Evolutionary conservation across 2,797 vertebrate genomes (phyloP).

Genomic region (Merluccius polli): DNA sequence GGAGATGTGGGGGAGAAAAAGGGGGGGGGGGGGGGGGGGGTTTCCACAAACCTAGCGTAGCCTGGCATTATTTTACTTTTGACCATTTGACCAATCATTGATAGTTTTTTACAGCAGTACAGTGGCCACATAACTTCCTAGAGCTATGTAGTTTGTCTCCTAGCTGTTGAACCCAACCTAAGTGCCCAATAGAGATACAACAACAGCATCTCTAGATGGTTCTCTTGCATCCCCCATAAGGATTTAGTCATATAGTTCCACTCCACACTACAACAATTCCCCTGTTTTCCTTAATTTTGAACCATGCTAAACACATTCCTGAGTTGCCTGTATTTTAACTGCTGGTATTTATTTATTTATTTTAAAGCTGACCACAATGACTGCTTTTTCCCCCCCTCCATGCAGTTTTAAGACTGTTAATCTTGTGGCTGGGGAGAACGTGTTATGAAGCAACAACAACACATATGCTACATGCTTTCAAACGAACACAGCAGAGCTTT

Average conservation of each 20-base stretch:
- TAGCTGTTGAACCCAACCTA: neutral
- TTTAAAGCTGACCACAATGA: slow-evolving; percentile 66
- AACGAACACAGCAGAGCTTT: neutral
- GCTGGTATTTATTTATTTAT: neutral
- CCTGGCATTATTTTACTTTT: no score
- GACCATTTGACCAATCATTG: no score
- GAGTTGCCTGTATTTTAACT: slow-evolving; percentile 4
- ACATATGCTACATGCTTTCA: neutral
- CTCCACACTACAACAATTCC: neutral
- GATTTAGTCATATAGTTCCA: neutral
- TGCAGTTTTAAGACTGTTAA: slow-evolving; percentile 68
- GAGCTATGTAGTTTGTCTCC: neutral
- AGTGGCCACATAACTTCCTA: no score
- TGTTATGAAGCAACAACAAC: slow-evolving; percentile 6
- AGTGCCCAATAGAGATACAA: no score
- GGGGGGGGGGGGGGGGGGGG: no score
- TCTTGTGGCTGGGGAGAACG: slow-evolving; percentile 58
- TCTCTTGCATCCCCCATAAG: neutral
- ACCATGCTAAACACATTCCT: slow-evolving; percentile 8
- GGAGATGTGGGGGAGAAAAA: neutral
- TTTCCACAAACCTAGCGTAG: neutral
- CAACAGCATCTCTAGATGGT: neutral
- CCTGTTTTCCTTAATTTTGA: slow-evolving; percentile 1
- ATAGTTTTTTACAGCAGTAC: no score
- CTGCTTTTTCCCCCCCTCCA: slow-evolving; percentile 51